A percentile compares a stretch with the other conserved stretches of the same genome.
Conservation (phyloP, 2,113 vertebrate genomes). For the Puffinus mauretanicus region DNA sequence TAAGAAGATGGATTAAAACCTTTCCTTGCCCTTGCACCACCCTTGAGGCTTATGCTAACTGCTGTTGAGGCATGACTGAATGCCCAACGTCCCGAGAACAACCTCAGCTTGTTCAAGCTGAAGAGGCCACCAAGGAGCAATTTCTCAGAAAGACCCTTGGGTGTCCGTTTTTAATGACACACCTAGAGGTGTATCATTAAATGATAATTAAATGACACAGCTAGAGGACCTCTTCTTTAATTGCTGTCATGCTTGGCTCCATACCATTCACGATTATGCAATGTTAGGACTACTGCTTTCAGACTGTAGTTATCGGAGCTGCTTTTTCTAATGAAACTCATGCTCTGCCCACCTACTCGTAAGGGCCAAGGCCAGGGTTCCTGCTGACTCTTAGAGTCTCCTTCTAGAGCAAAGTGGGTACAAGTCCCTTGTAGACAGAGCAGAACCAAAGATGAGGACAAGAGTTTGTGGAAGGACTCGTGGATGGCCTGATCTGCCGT, state of each 20-base stretch:
- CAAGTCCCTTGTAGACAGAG: not conserved
- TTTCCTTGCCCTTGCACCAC: not conserved
- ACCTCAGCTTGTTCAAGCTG: not conserved
- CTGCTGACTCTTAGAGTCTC: not conserved
- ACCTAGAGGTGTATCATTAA: not conserved
- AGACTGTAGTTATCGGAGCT: not conserved
- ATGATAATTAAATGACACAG: not conserved
- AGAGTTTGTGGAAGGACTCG: not conserved
- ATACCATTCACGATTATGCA: fast-evolving
- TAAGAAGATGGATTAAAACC: not conserved
- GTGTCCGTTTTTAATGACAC: not conserved
- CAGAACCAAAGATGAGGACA: not conserved
- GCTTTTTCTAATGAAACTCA: not conserved
- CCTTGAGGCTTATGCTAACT: fast-evolving
- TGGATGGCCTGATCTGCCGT: not conserved
- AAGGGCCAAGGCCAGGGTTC: not conserved
- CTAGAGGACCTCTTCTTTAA: not conserved
- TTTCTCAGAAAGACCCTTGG: not conserved
- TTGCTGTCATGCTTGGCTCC: not conserved
- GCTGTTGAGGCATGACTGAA: not conserved
- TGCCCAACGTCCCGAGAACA: not conserved
- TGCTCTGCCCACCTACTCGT: not conserved
- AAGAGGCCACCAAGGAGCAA: not conserved
- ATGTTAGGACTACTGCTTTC: not conserved
- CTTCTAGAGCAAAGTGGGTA: not conserved